Conservation (phyloP, 2,888 invertebrate species). For the Strigamia crassipes region DNA sequence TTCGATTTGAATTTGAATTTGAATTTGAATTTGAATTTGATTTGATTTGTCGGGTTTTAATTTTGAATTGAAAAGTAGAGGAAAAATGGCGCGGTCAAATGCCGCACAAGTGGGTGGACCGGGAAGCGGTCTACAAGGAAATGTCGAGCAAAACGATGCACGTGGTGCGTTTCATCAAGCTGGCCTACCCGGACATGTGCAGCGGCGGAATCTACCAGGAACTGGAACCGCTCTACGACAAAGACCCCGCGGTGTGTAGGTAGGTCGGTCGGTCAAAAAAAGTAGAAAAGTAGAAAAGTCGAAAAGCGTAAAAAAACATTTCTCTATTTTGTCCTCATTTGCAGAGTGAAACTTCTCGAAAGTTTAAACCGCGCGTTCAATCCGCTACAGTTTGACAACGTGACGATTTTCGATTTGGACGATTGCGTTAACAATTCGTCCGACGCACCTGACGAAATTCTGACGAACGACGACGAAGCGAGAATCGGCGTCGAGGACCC, state of each 20-base stretch:
- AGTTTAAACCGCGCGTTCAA: slow-evolving; percentile 72
- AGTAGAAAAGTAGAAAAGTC: too few relatives aligned
- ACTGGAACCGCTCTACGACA: slow-evolving; percentile 67
- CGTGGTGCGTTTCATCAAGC: slow-evolving; percentile 72
- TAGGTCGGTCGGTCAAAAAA: slow-evolving; percentile 51
- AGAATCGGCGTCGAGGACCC: slow-evolving; percentile 60
- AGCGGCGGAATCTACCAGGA: slow-evolving; percentile 62
- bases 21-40: not conserved
- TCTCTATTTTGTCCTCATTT: not conserved
- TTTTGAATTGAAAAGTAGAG: not conserved
- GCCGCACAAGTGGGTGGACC: slow-evolving; percentile 49
- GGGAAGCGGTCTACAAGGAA: slow-evolving; percentile 56
- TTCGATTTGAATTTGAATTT: not conserved
- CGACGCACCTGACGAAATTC: not conserved
- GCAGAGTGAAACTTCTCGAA: slow-evolving; percentile 66
- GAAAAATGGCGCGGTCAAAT: not conserved
- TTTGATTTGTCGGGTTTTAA: not conserved
- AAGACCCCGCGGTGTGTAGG: slow-evolving; percentile 65
- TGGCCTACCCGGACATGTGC: slow-evolving; percentile 75
- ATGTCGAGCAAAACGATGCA: slow-evolving; percentile 60
- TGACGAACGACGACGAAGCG: slow-evolving; percentile 50
- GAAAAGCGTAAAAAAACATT: too few relatives aligned
- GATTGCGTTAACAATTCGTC: not conserved
- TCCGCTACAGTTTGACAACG: slow-evolving; percentile 65
- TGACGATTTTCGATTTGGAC: slow-evolving; percentile 73